These are phyloP conservation scores for Podarcis raffonei DNA, from an alignment of 2,113 vertebrate species.

Conservation along the genomic window DNA sequence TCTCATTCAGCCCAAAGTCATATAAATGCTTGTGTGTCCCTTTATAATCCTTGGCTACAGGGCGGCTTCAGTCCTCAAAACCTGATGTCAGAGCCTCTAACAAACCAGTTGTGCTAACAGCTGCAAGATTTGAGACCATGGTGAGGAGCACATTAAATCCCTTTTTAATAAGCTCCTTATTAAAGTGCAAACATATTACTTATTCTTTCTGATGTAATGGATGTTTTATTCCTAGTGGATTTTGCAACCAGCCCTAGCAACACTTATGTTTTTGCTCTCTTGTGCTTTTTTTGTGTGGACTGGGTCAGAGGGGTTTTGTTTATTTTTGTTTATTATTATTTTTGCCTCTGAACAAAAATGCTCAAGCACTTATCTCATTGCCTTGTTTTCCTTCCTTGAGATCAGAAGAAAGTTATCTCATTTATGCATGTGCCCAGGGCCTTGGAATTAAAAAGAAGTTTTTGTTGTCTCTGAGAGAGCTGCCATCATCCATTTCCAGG, in stretches of 20 bases:
- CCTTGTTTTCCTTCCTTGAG: not conserved
- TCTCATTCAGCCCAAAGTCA: not conserved
- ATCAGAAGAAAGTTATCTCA: slow-evolving; percentile 11
- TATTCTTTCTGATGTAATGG: slow-evolving; percentile 1
- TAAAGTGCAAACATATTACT: not conserved
- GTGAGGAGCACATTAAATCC: not conserved
- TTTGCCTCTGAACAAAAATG: not conserved
- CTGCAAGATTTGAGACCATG: not conserved
- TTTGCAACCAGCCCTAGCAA: not conserved
- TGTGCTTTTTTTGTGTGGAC: not conserved
- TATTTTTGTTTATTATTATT: not conserved
- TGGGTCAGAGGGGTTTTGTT: not conserved
- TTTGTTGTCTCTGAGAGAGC: not conserved
- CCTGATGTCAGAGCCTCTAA: not conserved
- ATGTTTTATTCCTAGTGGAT: not conserved
- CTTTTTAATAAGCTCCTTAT: not conserved
- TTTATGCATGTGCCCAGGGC: not conserved
- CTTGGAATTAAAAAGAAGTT: not conserved
- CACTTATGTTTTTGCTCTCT: not conserved
- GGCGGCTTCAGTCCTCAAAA: not conserved
- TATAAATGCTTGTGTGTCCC: not conserved
- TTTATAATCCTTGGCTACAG: not conserved
- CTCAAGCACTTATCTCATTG: not conserved
- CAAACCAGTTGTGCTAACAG: not conserved
- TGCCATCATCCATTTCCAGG: not conserved